A percentile compares a stretch with the other conserved stretches of the same genome.
phyloP scores from a whole-genome alignment of 2,113 vertebrate species.

The Microtus richardsoni region DNA sequence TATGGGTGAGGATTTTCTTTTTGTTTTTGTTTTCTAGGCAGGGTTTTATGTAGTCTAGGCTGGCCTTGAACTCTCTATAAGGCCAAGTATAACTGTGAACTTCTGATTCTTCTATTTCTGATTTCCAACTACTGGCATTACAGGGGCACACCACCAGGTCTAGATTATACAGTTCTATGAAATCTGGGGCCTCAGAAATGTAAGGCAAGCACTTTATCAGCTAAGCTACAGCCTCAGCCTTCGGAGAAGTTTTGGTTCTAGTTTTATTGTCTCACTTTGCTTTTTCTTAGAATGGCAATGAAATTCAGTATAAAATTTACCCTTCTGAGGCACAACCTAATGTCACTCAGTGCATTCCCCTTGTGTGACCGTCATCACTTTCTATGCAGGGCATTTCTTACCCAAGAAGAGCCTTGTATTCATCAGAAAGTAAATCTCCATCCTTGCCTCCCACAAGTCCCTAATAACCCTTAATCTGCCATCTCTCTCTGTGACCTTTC shows the following conservation, averaged over 20 bases:
- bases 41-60: background rate
- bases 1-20: background rate
- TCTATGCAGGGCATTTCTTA: background rate
- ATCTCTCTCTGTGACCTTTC: background rate
- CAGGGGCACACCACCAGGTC: background rate
- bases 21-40: background rate
- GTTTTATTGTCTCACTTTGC: background rate
- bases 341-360: background rate
- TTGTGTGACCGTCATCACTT: background rate
- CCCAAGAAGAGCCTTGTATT: background rate
- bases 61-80: no score
- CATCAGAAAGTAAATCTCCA: background rate
- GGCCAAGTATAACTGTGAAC: background rate
- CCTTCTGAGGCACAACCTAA: background rate
- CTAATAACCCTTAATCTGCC: background rate
- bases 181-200: background rate
- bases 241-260: background rate
- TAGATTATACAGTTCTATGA: background rate
- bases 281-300: background rate
- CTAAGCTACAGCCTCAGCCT: background rate
- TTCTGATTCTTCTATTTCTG: background rate
- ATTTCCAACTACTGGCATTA: background rate
- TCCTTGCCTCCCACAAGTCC: background rate
- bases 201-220: background rate
- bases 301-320: constrained; percentile 1